Conservation (phyloP, 2,888 invertebrate species). For the Orthosia gothica region DNA sequence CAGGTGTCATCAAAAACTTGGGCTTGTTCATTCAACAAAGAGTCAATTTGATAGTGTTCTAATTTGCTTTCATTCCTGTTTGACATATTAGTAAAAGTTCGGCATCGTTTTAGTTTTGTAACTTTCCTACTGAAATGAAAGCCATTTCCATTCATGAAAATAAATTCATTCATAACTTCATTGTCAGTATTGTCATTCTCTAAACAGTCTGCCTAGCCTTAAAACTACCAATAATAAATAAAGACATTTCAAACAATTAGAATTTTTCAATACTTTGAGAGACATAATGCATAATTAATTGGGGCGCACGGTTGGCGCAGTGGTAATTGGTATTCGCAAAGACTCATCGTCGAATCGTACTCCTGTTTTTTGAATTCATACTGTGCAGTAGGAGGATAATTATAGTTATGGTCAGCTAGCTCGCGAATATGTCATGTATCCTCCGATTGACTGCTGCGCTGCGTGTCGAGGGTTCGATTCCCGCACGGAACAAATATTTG, state of each 20-base stretch:
- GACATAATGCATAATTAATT: conserved; percentile 40
- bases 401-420: no score
- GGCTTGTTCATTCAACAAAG: not conserved
- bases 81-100: not conserved
- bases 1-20: conserved; percentile 7
- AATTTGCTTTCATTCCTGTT: conserved; percentile 1
- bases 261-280: not conserved
- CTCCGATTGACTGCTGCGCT: no score
- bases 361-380: no score
- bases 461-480: no score
- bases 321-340: no score
- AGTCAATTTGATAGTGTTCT: conserved; percentile 3
- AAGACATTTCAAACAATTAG: conserved; percentile 4
- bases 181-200: no score
- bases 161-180: not conserved
- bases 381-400: no score
- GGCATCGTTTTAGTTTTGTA: not conserved
- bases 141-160: not conserved
- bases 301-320: no score
- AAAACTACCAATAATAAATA: not conserved
- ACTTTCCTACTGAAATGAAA: not conserved
- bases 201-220: no score
- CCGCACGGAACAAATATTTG: no score
- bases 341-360: no score
- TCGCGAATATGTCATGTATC: no score